Base-by-base conservation (phyloP, 2,113 vertebrate species). In the Semnornis frantzii region DNA sequence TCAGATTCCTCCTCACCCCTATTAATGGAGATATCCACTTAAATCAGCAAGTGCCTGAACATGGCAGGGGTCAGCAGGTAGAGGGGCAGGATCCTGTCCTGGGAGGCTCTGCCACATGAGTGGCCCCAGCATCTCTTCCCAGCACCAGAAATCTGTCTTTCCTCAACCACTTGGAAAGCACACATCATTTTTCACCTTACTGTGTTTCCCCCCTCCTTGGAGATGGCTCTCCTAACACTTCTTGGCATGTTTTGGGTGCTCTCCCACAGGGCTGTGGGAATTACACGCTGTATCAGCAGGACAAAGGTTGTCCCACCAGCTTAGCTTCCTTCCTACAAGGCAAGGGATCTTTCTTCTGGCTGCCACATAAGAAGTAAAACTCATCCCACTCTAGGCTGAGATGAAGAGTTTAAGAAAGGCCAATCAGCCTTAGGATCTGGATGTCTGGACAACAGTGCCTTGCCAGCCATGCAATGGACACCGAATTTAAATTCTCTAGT, bases 401-500 rank as follows among this genome's bases (percentile, higher is more conserved):
- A 65, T 69, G 20, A 90, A 46, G 57, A 66, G 19, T 31, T 85
- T 48, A 63, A 91, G 64, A 27, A 10, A 48, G 24, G 37, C 20
- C 0, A 4, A 66, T 62, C 27, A 37, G 28, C 55, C 50, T n/a
- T 50, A 71, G 25, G 31, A 33, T 28, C 16, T 24, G 39, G 24
- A 20, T 37, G 44, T 34, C n/a, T 44, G 55, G 69, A 50, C n/a
- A 86, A 16, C 0, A 2, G 64, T 25, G 23, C 37, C 55, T 62
- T 81, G 60, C 55, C 52, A 63, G 71, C 2, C 4, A 24, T 5
- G 42, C 23, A 33, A 71, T 1, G 4, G 63, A 82, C 70, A 83
- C 85, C 90, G 82, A 85, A 89, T 77, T 82, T 83, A 80, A 88
- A 96, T 70, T 58, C 59, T 80, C 73, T 70, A 27, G 19, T 93